These are phyloP conservation scores for Globia sparganii DNA, from an alignment of 2,888 invertebrate species.

Conservation along the genomic window DNA sequence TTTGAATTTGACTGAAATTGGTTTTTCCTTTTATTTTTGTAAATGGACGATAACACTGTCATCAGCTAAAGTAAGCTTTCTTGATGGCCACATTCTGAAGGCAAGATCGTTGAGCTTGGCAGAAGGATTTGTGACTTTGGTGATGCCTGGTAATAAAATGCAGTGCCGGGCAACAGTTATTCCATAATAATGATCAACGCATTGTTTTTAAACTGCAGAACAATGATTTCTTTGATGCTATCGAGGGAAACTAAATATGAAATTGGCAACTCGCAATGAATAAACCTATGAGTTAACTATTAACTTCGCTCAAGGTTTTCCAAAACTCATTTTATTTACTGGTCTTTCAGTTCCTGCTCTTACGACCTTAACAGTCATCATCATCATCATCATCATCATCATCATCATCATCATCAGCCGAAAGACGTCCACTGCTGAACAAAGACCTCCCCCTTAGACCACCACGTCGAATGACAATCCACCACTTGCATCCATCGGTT, in stretches of 20 bases:
- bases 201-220: neutral
- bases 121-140: neutral
- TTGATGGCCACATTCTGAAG: neutral
- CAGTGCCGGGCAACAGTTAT: neutral
- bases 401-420: too few relatives aligned
- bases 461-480: too few relatives aligned
- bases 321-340: neutral
- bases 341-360: neutral
- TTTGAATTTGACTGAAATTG: slow-evolving; percentile 1
- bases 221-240: neutral
- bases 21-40: neutral
- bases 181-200: neutral
- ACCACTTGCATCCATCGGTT: too few relatives aligned
- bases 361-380: neutral
- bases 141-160: neutral
- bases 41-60: neutral
- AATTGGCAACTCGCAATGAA: neutral
- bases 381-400: too few relatives aligned
- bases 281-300: neutral
- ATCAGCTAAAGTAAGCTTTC: neutral
- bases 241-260: neutral
- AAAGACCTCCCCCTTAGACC: too few relatives aligned
- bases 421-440: too few relatives aligned
- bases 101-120: neutral
- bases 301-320: neutral